Conservation (phyloP, 2,888 invertebrate genomes). For the Cerastoderma edule region DNA sequence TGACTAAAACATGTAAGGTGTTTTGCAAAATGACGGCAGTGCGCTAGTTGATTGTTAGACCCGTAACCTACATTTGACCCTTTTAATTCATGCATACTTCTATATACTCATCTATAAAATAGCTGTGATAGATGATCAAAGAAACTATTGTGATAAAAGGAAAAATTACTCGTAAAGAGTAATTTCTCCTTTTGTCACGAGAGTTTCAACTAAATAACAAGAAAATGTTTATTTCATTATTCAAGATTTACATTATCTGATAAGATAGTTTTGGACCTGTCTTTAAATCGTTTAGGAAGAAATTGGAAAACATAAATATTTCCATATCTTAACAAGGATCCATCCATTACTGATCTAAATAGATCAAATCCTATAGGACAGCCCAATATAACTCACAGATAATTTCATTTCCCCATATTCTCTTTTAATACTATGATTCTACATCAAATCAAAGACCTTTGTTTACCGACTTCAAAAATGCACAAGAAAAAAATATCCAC, state of each 20-base stretch:
- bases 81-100: too few relatives aligned
- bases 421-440: too few relatives aligned
- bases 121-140: not conserved
- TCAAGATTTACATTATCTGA: not conserved
- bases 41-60: too few relatives aligned
- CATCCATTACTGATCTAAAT: not conserved
- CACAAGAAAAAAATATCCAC: too few relatives aligned
- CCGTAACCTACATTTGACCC: too few relatives aligned
- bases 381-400: too few relatives aligned
- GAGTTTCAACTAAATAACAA: not conserved
- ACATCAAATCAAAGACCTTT: too few relatives aligned
- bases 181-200: conserved; percentile 5
- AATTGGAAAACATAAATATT: not conserved
- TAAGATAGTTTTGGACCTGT: not conserved
- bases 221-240: not conserved
- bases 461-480: too few relatives aligned
- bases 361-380: not conserved
- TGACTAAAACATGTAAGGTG: too few relatives aligned
- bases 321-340: too few relatives aligned
- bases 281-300: not conserved
- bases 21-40: too few relatives aligned
- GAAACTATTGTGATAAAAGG: not conserved
- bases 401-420: too few relatives aligned
- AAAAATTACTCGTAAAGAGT: not conserved
- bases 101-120: not conserved